These are phyloP conservation scores for Poecile montanus DNA, from an alignment of 2,797 vertebrate genomes.

Conservation along the genomic window DNA sequence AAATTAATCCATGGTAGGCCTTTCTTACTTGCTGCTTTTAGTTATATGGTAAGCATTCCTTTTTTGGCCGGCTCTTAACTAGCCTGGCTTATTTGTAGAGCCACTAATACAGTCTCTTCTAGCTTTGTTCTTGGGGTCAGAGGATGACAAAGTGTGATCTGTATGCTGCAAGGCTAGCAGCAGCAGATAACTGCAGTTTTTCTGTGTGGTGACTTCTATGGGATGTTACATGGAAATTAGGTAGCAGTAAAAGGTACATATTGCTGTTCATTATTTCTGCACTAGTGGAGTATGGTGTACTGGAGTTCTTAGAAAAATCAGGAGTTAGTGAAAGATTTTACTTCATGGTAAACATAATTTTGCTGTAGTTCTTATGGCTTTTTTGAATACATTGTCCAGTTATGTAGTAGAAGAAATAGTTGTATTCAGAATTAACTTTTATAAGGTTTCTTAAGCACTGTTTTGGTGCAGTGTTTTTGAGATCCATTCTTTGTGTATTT, in stretches of 20 bases:
- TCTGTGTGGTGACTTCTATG: background rate
- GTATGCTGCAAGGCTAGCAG: background rate
- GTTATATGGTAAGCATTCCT: background rate
- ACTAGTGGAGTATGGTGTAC: fast-evolving
- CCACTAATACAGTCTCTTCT: background rate
- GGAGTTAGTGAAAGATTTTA: background rate
- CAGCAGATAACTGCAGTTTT: background rate
- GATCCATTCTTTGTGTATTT: background rate
- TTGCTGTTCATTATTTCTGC: background rate
- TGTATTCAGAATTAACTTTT: background rate
- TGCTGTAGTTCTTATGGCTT: background rate
- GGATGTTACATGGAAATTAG: background rate
- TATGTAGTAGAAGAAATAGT: background rate
- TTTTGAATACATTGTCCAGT: background rate
- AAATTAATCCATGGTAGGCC: background rate
- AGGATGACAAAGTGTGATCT: background rate
- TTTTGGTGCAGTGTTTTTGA: background rate
- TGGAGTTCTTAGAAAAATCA: background rate
- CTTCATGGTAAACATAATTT: background rate
- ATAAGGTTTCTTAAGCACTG: background rate
- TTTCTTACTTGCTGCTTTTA: background rate
- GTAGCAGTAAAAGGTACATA: background rate
- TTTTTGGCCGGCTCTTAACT: background rate
- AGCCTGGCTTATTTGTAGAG: background rate
- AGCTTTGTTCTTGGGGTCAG: background rate